Conservation (phyloP, 1,140 invertebrate species). For the Scaptomyza montana region DNA sequence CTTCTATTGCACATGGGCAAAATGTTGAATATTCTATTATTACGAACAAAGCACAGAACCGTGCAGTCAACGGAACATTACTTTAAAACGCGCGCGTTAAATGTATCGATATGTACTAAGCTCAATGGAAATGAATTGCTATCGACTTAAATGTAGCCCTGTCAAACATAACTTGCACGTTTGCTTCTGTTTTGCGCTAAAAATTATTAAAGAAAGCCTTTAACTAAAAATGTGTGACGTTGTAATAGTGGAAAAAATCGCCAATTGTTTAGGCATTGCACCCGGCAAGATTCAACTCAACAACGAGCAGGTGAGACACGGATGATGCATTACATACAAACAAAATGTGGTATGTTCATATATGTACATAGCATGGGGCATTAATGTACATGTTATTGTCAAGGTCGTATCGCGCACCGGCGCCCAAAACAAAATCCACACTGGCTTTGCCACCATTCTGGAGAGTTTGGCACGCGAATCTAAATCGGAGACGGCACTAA, state of each 20-base stretch:
- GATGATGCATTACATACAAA: neutral
- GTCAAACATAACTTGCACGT: constrained; percentile 24
- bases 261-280: constrained; percentile 68
- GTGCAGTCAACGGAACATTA: constrained; percentile 24
- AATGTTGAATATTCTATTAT: constrained; percentile 62
- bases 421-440: constrained; percentile 71
- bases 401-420: constrained; percentile 76
- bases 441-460: constrained; percentile 85
- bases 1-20: constrained; percentile 65
- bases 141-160: constrained; percentile 21
- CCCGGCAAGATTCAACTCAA: constrained; percentile 68
- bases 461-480: constrained; percentile 83
- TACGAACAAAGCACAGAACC: constrained; percentile 62
- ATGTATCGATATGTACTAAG: constrained; percentile 8
- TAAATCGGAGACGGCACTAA: constrained; percentile 76
- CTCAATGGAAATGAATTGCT: neutral
- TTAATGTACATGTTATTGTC: constrained; percentile 59
- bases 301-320: constrained; percentile 65
- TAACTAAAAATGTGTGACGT: constrained; percentile 74
- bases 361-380: constrained; percentile 8
- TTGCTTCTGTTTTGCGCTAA: constrained; percentile 14
- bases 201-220: constrained; percentile 13
- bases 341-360: neutral
- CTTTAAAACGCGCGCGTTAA: neutral
- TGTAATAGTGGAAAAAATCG: constrained; percentile 74